A percentile compares a stretch with the other conserved stretches of the same genome.
Evolutionary conservation across 2,113 vertebrate species (phyloP).

Genomic region (Stigmatopora argus): DNA sequence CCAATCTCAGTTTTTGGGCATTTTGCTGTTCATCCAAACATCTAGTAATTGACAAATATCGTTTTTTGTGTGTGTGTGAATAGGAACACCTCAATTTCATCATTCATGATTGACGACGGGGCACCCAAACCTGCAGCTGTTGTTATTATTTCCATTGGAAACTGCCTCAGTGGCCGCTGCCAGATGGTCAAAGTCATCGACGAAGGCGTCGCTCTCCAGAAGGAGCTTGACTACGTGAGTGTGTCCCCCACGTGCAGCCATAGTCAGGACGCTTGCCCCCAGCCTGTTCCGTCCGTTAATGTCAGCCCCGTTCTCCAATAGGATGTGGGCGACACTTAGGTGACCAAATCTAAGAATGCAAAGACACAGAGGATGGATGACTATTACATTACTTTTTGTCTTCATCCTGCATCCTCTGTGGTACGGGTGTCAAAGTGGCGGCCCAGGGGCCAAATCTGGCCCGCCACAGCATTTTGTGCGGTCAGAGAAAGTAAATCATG

Average conservation of each 20-base stretch:
- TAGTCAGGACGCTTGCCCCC: constrained; percentile 86
- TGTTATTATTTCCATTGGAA: constrained; percentile 62
- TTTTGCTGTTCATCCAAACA: not conserved
- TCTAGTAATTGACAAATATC: not conserved
- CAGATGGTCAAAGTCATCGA: constrained; percentile 80
- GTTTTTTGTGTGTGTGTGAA: not conserved
- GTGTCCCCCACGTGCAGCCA: constrained; percentile 88
- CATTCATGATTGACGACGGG: too few relatives aligned
- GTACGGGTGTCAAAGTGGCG: too few relatives aligned
- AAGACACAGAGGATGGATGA: not conserved
- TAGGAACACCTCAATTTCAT: not conserved
- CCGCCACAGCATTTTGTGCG: too few relatives aligned
- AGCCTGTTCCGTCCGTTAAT: constrained; percentile 87
- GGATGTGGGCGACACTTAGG: constrained; percentile 79
- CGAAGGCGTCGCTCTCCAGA: constrained; percentile 82
- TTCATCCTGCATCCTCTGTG: too few relatives aligned
- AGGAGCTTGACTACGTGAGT: constrained; percentile 82
- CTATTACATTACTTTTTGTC: not conserved
- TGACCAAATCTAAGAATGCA: constrained; percentile 80
- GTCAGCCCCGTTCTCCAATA: constrained; percentile 91
- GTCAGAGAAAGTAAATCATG: too few relatives aligned
- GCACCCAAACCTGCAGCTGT: constrained; percentile 54
- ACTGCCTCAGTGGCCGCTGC: constrained; percentile 55
- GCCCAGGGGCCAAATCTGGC: too few relatives aligned
- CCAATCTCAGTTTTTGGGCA: too few relatives aligned